Base-by-base conservation (phyloP, 2,797 vertebrate species). In the Mormyrops attenuatus region DNA sequence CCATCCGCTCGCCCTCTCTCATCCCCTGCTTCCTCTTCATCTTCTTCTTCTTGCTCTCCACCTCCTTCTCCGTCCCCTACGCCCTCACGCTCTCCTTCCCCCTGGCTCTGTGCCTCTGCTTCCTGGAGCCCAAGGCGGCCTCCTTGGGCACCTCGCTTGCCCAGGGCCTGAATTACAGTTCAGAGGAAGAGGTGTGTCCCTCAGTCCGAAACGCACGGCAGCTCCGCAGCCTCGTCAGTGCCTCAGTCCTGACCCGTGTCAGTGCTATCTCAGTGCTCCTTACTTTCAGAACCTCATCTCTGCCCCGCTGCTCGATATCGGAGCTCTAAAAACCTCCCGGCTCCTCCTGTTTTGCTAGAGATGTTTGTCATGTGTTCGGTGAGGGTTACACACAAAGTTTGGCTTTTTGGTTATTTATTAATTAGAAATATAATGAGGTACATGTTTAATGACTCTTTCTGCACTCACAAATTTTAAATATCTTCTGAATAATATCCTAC, bases 111-210 rank as follows among this genome's bases (percentile, higher is more conserved):
- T 99, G 98, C 95, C 98, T 99, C 96, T 99, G 98, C 97, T 99
- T 98, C 97, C 98, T 99, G 98, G 99, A 99, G 97, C 99, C 99
- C 96, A 99, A 97, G 96, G 98, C 98, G 90, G 97, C 98, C 93
- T 98, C 98, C 95, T 97, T 99, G 97, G 97, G 97, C 93, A 97
- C 98, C 95, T 97, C 97, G 95, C 97, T 99, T 96, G 97, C 97
- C 96, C 97, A 97, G 97, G 97, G 97, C 96, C 98, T 97, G 96
- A 97, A 97, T 98, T 98, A 99, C 97, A 99, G 98, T 97, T 99
- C 98, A 96, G 98, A 99, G 95, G 98, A 99, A 96, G 98, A 99
- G 97, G 98, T 97, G 95, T 96, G 97, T 97, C 95, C 95, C 89
- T 95, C 95, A 93, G 96, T 95, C 95, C 94, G 93, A 95, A 95